These are phyloP conservation scores for Neodiprion lecontei DNA, from an alignment of 1,140 invertebrate species.

Conservation along the genomic window DNA sequence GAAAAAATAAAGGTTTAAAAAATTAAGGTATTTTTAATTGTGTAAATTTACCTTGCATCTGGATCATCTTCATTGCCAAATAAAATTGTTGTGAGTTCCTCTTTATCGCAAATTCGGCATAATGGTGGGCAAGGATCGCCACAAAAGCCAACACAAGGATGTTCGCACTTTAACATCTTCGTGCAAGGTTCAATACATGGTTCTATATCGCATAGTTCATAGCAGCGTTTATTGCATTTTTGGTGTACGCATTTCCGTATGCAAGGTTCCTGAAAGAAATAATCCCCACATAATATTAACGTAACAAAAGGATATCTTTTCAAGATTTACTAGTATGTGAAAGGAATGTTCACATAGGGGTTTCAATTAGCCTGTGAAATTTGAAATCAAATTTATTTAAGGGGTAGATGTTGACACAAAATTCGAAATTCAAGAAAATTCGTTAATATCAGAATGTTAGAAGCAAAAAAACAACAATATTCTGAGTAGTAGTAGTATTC, in stretches of 20 bases:
- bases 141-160: constrained; percentile 72
- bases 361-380: too few relatives aligned
- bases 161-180: constrained; percentile 62
- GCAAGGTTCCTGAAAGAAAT: constrained; percentile 52
- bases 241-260: constrained; percentile 62
- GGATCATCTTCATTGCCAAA: constrained; percentile 64
- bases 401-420: too few relatives aligned
- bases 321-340: not conserved
- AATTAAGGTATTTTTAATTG: constrained; percentile 17
- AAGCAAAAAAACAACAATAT: too few relatives aligned
- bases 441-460: too few relatives aligned
- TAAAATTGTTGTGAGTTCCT: constrained; percentile 55
- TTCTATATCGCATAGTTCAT: constrained; percentile 59
- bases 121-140: constrained; percentile 70
- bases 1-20: not conserved
- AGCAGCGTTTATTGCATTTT: constrained; percentile 64
- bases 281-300: not conserved
- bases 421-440: too few relatives aligned
- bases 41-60: constrained; percentile 59
- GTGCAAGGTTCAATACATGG: constrained; percentile 65
- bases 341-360: too few relatives aligned
- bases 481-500: too few relatives aligned
- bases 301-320: not conserved
- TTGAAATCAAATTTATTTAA: too few relatives aligned
- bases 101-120: constrained; percentile 55